These are phyloP conservation scores for Aurelia sp. DNA, from an alignment of 30 jellyfish, hydroid and myxozoan genomes.

Conservation along the genomic window DNA sequence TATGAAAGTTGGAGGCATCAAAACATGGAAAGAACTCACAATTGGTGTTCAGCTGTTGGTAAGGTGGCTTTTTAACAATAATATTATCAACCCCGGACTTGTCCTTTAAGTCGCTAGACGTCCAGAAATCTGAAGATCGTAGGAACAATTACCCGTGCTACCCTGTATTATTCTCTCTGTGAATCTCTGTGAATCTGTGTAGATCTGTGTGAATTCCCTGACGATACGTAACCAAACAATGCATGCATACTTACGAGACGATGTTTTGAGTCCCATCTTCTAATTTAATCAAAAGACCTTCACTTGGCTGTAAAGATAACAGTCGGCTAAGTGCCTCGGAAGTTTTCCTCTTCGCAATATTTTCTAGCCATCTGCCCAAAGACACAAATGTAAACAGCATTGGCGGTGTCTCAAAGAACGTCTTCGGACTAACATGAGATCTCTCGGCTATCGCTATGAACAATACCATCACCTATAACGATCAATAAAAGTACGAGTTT, in stretches of 20 bases:
- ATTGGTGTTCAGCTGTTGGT: too few species aligned
- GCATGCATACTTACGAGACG: conserved; percentile 32
- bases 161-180: too few species aligned
- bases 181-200: too few species aligned
- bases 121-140: too few species aligned
- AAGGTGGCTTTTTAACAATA: too few species aligned
- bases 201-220: not conserved
- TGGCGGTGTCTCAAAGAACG: conserved; percentile 98
- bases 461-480: conserved; percentile 72
- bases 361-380: conserved; percentile 95
- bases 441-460: conserved; percentile 74
- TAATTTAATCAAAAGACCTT: conserved; percentile 79
- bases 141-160: too few species aligned
- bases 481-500: not conserved
- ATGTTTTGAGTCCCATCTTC: conserved; percentile 35
- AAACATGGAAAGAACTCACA: too few species aligned
- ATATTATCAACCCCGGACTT: too few species aligned
- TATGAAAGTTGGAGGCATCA: too few species aligned
- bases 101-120: too few species aligned
- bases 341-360: conserved; percentile 91
- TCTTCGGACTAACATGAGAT: conserved; percentile 80
- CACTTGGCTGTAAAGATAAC: conserved; percentile 88
- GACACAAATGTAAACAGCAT: conserved; percentile 93
- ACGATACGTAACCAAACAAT: not conserved
- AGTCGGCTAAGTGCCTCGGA: conserved; percentile 91